Base-by-base conservation (phyloP, 2,113 vertebrate genomes). In the Grallaria varia region DNA sequence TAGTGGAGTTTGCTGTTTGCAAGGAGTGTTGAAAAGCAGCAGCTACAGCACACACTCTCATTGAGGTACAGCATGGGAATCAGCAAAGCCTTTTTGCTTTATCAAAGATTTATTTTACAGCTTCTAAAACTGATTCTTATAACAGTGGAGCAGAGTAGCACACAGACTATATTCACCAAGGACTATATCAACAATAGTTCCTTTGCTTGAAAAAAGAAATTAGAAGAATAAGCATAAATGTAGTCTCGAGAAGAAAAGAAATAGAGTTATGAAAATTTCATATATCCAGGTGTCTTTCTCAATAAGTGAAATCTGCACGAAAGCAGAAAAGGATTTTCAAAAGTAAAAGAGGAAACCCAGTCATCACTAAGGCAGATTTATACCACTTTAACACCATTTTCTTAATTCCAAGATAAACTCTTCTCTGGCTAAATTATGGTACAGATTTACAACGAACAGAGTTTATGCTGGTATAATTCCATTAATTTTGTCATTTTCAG, bases 401-500 rank as follows among this genome's bases (percentile, higher is more conserved):
- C 84, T 60, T 87, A 89, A 87, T 79, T 95, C 91, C 96, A 97
- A 94, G 69, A 73, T 84, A 96, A 95, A 96, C 76, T 78, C 64
- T 94, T 87, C 53, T 89, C 74, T 76, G 45, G 62, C 77, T 87
- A 82, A 91, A 92, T 92, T 72, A 92, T 40, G n/a, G 60, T 30
- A 63, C 13, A 81, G 60, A 55, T 92, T 92, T 95, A 88, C 59
- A 91, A 93, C 91, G 87, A 86, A 63, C 39, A 77, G 63, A 44
- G 59, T 88, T 93, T 93, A 71, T 86, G 76, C 90, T 96, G 85
- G 93, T 96, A 67, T 78, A 74, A 84, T 95, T 96, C 95, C 85
- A 92, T 80, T 90, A 39, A 71, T 76, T 95, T 96, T 96, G 79
- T 93, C 76, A 92, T 95, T 94, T 96, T 96, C 93, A 95, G 93